These are phyloP conservation scores for Pelodytes ibericus DNA, from an alignment of 2,797 vertebrate species.

Conservation along the genomic window DNA sequence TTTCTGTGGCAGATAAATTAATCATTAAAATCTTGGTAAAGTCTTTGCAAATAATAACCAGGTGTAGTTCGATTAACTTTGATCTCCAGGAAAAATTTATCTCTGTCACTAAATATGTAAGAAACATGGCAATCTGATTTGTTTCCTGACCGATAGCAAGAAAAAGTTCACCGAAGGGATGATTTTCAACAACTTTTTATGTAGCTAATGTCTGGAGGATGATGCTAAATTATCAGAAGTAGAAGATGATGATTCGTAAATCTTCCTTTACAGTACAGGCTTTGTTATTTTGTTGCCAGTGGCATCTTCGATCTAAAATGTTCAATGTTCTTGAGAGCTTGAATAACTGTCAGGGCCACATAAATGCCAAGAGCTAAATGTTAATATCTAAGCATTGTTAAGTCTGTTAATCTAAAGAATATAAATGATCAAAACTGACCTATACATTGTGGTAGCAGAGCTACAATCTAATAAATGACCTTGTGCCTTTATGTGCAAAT, in stretches of 20 bases:
- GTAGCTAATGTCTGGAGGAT: conserved; percentile 4
- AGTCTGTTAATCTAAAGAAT: no score
- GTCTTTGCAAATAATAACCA: conserved; percentile 83
- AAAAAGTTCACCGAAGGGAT: conserved; percentile 58
- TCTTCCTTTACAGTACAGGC: not conserved
- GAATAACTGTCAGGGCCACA: no score
- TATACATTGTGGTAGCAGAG: no score
- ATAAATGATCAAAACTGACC: no score
- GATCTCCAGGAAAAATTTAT: conserved; percentile 69
- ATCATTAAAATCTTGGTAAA: conserved; percentile 84
- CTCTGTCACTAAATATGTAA: conserved; percentile 64
- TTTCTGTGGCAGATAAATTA: conserved; percentile 67
- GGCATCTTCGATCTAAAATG: no score
- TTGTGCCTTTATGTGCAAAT: no score
- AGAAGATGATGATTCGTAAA: not conserved
- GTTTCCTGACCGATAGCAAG: conserved; percentile 56
- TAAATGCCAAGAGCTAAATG: no score
- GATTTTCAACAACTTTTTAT: conserved; percentile 52
- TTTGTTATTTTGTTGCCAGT: not conserved
- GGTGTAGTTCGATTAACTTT: conserved; percentile 78
- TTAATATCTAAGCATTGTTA: no score
- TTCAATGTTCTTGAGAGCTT: no score
- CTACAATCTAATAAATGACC: no score
- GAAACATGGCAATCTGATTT: conserved; percentile 64
- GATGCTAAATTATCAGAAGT: not conserved